Base-by-base conservation (phyloP, 2,113 vertebrate species). In the Amblyornis subalaris region DNA sequence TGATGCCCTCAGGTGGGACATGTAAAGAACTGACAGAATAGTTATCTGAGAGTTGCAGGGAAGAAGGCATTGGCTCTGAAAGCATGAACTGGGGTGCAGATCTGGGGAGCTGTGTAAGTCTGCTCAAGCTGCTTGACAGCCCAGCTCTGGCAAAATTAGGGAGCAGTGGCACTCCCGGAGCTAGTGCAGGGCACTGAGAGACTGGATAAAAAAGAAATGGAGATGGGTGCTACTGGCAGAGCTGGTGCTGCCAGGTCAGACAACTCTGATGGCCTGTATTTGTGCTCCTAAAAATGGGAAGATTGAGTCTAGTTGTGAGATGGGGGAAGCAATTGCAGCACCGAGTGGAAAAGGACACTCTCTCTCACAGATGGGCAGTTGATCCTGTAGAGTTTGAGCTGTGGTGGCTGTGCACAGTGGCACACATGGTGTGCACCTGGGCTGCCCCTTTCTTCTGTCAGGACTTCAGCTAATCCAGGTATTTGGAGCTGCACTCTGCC, bases 361-460 rank as follows among this genome's bases (percentile, higher is more conserved):
- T 77, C 28, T 69, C 50, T 9, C 12, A 9, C 3, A 10, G 33
- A 10, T 0, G 12, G 35, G 31, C 51, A 35, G 31, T n/a, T 2
- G 0, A 47, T 66, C 36, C 42, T 0, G 0, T 8, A 33, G 62
- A 33, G 29, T 16, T 79, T 1, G 7, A 45, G 60, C 55, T 45
- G 50, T 1, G 0, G 42, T 14, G 23, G 47, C 40, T 36, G 31
- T 22, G 54, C 51, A 6, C 31, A 25, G 50, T 47, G 58, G 40
- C 40, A 22, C 1, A 7, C 19, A 7, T 0, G 0, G 13, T 3
- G 1, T n/a, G 20, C 19, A 14, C 35, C 54, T 47, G 55, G 66
- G 55, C 54, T 42, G 51, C 19, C 35, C 9, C 44, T 85, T 84
- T 28, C 31, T 12, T 31, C 19, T 31, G 5, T 4, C 2, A 1